phyloP scores from a whole-genome alignment of 2,888 invertebrate genomes.

The Lumbricus terrestris region DNA sequence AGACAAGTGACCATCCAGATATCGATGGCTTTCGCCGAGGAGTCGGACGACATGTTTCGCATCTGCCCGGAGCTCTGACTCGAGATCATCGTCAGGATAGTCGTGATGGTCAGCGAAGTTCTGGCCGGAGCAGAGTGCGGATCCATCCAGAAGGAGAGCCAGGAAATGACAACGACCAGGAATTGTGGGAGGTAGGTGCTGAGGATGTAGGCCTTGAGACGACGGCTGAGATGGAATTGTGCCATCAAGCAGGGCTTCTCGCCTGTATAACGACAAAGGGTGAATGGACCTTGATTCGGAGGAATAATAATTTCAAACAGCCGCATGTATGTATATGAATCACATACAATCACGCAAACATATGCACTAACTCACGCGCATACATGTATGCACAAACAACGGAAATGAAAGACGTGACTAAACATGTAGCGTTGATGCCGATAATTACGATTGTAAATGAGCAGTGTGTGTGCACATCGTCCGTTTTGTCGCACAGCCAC shows the following conservation, averaged over 20 bases:
- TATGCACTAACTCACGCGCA: too few relatives aligned
- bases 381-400: too few relatives aligned
- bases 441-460: too few relatives aligned
- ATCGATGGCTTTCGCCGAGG: slow-evolving; percentile 29
- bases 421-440: too few relatives aligned
- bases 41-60: slow-evolving; percentile 14
- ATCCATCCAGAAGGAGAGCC: slow-evolving; percentile 45
- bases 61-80: slow-evolving; percentile 31
- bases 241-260: slow-evolving; percentile 38
- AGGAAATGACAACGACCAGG: slow-evolving; percentile 42
- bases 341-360: too few relatives aligned
- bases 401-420: too few relatives aligned
- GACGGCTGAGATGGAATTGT: slow-evolving; percentile 37
- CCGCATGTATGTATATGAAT: too few relatives aligned
- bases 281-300: too few relatives aligned
- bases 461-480: too few relatives aligned
- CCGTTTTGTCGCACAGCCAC: too few relatives aligned
- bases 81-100: slow-evolving; percentile 39
- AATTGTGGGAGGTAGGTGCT: slow-evolving; percentile 40
- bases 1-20: slow-evolving; percentile 34
- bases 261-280: slow-evolving; percentile 26
- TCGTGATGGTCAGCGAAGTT: slow-evolving; percentile 40
- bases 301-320: neutral
- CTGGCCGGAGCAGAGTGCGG: slow-evolving; percentile 42
- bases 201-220: slow-evolving; percentile 39